Base-by-base conservation (phyloP, 2,113 vertebrate species). In the Ictidomys tridecemlineatus region DNA sequence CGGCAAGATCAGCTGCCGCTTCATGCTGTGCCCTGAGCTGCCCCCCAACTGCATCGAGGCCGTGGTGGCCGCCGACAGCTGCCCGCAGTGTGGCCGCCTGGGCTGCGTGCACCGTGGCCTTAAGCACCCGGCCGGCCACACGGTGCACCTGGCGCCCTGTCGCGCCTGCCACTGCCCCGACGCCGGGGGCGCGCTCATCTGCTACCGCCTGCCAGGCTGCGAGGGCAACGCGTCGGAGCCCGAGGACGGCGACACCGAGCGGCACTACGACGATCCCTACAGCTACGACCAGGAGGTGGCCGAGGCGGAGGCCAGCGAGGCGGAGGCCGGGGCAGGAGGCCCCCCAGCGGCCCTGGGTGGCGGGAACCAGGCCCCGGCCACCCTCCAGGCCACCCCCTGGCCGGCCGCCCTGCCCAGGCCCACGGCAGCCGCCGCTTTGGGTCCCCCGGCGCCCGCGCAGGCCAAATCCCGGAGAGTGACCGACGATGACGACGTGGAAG, bases 1-100 rank as follows among this genome's bases (percentile, higher is more conserved):
- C 0, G 99, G 99, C 34, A 99, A 99, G 95, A 99, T 99, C 97
- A 99, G 99, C 98, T 99, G 99, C 97, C 98, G 99, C 98, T 99
- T 99, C 97, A 99, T 99, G 98, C 99, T 99, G 80, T 99, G 99
- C 96, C 99, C 99, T 0, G 99, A 99, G 67, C 96, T 99, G 80
- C 99, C 99, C 0, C 98, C 99, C 0, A 99, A 99, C 98, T 99
- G 99, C 98, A 99, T 99, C 0, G 99, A 99, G 20, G 89, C 99
- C 0, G 98, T 98, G 20, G 98, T 99, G 93, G 99, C 98, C 0
- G 97, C 98, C 0, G 99, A 99, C 0, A 99, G 99, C 0, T 99
- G 99, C n/a, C 98, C 98, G 0, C 99, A 99, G 91, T 99, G 99
- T 0, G 99, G 99, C 85, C 99, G 99, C 3, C 97, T 99, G 17